Percentiles rank a stretch among this genome's conserved stretches.
Evolutionary conservation across 23 tunicate species (phyloP).

Genomic region (Clavelina lepadiformis): DNA sequence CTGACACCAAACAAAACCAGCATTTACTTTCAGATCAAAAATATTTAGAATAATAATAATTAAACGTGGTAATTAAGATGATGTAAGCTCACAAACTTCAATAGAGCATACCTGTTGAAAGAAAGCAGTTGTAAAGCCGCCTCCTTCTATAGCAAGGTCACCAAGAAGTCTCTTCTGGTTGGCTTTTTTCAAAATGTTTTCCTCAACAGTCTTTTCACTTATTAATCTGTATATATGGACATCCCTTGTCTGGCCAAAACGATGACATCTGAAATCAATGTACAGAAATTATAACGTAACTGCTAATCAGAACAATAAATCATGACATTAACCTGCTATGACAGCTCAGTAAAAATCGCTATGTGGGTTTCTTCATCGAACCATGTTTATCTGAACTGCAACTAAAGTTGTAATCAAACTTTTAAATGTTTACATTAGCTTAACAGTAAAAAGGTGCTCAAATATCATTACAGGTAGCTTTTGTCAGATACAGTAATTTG

Average conservation of each 20-base stretch:
- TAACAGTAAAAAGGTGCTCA: too few species aligned
- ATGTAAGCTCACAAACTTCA: too few species aligned
- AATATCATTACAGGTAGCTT: neutral
- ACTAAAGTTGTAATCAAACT: neutral
- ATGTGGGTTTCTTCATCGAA: conserved; percentile 17
- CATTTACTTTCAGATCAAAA: too few species aligned
- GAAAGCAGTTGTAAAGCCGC: conserved; percentile 89
- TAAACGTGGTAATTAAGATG: too few species aligned
- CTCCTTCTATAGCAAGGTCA: conserved; percentile 93
- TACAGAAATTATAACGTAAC: neutral
- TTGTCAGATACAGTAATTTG: neutral
- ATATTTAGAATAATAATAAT: too few species aligned
- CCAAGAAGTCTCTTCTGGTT: conserved; percentile 91
- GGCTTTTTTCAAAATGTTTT: conserved; percentile 94
- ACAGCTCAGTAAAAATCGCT: conserved; percentile 8
- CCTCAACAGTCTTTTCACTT: conserved; percentile 85
- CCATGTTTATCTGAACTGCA: neutral
- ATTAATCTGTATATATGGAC: conserved; percentile 94
- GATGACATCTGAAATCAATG: conserved; percentile 71
- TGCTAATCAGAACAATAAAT: too few species aligned
- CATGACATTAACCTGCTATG: too few species aligned
- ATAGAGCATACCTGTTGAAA: conserved; percentile 61
- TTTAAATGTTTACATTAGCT: too few species aligned
- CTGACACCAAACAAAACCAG: too few species aligned
- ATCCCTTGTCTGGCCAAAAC: conserved; percentile 97